Base-by-base conservation (phyloP, 2,113 vertebrate species). In the Mastomys coucha region DNA sequence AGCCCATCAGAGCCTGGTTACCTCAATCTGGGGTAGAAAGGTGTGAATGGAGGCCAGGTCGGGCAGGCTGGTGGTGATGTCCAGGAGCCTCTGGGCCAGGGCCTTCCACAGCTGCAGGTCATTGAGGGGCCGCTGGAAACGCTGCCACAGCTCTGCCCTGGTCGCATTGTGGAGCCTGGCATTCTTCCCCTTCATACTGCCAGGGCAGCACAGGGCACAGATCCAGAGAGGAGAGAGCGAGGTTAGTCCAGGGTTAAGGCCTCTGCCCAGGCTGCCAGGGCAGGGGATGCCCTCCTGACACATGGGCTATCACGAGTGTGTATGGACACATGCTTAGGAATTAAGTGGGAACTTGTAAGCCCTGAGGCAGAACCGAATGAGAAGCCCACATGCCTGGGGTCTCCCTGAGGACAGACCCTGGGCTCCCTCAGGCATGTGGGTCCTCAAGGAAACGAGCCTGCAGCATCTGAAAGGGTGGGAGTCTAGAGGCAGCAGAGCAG, bases 1-100 rank as follows among this genome's bases (percentile, higher is more conserved):
- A 56, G 77, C 1, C 13, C n/a, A 36, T 0, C 0, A 0, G 7
- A 93, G 82, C 49, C 42, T 60, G 77, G 12, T 95, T 98, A 99
- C 99, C 99, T 99, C 99, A 3, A 99, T 99, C 94, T 98, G 99
- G 39, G 98, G 99, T 81, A 99, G 97, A 80, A 99, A 96, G 96
- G 99, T 97, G 31, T 98, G 98, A 45, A 99, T 98, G 96, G 99
- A 97, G 0, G 98, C 98, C 95, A 98, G 99, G 96, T 99, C 99
- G 0, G 98, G 98, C 81, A 99, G 98, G 42, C 98, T 98, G 12
- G 96, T 39, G 0, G 99, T 99, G 13, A 98, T 84, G 14, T 99
- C 99, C 98, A 99, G 97, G 14, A 99, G 98, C 95, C 98, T 98
- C 88, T 98, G 98, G 10, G 98, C 98, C 0, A 96, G 95, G 3